Base-by-base conservation (phyloP, 1,140 invertebrate species). In the Nomia melanderi region DNA sequence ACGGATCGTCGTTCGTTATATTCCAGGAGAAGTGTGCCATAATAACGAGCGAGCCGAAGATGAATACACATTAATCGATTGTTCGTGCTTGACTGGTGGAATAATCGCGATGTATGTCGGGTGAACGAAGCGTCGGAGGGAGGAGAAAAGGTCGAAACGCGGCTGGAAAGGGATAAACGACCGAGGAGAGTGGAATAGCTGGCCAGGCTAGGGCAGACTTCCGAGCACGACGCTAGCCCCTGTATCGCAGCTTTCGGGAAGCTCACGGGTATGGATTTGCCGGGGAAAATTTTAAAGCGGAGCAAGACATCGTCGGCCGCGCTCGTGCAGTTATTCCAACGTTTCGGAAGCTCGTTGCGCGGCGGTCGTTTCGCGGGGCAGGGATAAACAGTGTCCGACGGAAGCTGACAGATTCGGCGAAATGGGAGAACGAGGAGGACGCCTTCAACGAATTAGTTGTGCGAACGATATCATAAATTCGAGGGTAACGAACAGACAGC, bases 61-160 rank as follows among this genome's bases (percentile, higher is more conserved):
- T 41, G 72, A 75, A 75, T 75, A 65, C 50, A 50, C 50, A 50
- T 67, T 47, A 57, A 66, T 67, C 72, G 72, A 75, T 75, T 67
- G 72, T 75, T 75, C 72, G 63, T 33, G 79, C 81, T 82, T 47
- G 73, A 60, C 64, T 27, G 67, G 47, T 23, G 67, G 79, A 82
- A 78, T 82, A 78, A 82, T 82, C 81, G 63, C 79, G 74, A 72
- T 82, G 65, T 59, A 47, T 47, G 66, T 50, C 66, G 77, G 63
- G 23, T 41, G 66, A 64, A 44, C 23, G 66, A 59, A 53, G 47
- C 62, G 81, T n/a, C 41, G 66, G 50, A 72, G 41, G 33, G 25
- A 14, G 39, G n/a, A 25, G 62, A 65, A 66, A 39, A 53, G 70
- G 47, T 39, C 36, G 54, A 47, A 44, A 67, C 53, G 53, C n/a